Evolutionary conservation across 1,140 invertebrate species (phyloP).

Genomic region (Drosophila fuyamai): DNA sequence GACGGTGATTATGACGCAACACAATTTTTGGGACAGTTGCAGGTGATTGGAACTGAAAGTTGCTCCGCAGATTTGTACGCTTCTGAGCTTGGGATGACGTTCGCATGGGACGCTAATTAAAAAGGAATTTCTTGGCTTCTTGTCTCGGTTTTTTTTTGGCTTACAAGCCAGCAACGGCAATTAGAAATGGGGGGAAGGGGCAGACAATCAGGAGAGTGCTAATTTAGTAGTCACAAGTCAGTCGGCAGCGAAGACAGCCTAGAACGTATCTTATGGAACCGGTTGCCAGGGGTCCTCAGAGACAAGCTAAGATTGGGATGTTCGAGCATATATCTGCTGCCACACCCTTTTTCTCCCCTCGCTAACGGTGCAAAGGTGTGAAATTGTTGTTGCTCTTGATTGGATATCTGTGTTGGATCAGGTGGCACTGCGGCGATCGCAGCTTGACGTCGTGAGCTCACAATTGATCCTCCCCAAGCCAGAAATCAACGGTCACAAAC

Average conservation of each 20-base stretch:
- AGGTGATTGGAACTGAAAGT: constrained; percentile 35
- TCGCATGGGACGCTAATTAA: constrained; percentile 71
- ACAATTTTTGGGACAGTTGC: constrained; percentile 63
- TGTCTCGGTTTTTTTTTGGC: constrained; percentile 23
- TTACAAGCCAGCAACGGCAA: constrained; percentile 54
- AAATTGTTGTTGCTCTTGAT: constrained; percentile 58
- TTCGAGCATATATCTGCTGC: constrained; percentile 13
- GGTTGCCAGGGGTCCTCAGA: constrained; percentile 64
- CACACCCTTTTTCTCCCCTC: constrained; percentile 11
- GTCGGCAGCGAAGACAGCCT: constrained; percentile 25
- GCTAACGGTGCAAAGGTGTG: constrained; percentile 73
- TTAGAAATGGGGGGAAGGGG: constrained; percentile 52
- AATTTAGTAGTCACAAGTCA: constrained; percentile 78
- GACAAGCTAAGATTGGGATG: constrained; percentile 31
- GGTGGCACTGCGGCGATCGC: constrained; percentile 50
- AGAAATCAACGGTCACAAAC: constrained; percentile 6
- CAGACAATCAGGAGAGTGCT: constrained; percentile 76
- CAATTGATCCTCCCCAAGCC: constrained; percentile 72
- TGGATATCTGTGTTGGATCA: constrained; percentile 65
- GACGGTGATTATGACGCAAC: constrained; percentile 77
- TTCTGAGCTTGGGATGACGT: constrained; percentile 24
- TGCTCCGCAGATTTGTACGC: constrained; percentile 3
- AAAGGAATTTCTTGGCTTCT: constrained; percentile 68
- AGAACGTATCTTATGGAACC: constrained; percentile 50
- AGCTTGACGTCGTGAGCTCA: constrained; percentile 71